These are phyloP conservation scores for Hymenopus coronatus DNA, from an alignment of 2,888 invertebrate genomes.

Conservation along the genomic window DNA sequence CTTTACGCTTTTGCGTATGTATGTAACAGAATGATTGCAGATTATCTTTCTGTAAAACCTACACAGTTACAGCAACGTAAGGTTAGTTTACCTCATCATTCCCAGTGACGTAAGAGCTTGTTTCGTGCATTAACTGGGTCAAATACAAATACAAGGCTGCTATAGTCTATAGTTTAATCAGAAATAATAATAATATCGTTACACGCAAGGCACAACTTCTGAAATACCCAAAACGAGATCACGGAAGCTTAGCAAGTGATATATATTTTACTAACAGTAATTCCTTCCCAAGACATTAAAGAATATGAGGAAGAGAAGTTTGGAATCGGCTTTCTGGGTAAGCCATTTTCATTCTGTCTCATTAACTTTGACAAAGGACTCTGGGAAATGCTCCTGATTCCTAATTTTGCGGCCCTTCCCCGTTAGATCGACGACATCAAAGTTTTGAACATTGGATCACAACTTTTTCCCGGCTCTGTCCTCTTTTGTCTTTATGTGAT, in stretches of 20 bases:
- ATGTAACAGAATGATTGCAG: no score
- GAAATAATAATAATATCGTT: no score
- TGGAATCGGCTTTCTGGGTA: slow-evolving; percentile 6
- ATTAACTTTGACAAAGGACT: slow-evolving; percentile 32
- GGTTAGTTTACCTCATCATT: no score
- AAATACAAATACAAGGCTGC: no score
- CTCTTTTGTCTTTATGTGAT: background rate
- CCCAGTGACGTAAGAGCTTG: no score
- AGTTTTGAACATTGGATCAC: slow-evolving; percentile 18
- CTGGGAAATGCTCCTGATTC: slow-evolving; percentile 29
- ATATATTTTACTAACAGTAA: background rate
- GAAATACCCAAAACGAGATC: background rate
- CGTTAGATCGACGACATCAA: slow-evolving; percentile 15
- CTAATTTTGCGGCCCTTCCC: slow-evolving; percentile 25
- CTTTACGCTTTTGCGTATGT: no score
- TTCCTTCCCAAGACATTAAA: background rate
- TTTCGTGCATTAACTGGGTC: no score
- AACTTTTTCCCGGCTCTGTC: background rate
- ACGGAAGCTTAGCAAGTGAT: background rate
- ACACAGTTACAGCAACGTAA: no score
- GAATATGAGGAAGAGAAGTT: background rate
- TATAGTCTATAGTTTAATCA: no score
- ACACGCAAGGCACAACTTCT: no score
- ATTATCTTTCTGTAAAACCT: no score
- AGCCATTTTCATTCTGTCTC: slow-evolving; percentile 28